Conservation (phyloP, 2,888 invertebrate genomes). For the Scaptomyza cyrtandrae region DNA sequence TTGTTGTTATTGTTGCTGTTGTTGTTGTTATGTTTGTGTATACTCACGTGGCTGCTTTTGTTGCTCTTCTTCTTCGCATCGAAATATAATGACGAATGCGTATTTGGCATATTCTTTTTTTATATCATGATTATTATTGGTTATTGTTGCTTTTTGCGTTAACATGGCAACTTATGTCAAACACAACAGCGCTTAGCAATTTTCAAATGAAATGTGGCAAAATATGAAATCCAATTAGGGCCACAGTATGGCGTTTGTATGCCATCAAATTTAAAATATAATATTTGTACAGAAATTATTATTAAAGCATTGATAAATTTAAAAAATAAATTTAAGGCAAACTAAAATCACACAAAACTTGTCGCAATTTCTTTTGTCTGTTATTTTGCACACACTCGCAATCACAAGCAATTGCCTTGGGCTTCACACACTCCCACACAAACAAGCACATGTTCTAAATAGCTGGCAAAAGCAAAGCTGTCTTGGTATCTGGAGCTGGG, state of each 20-base stretch:
- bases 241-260: background rate
- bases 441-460: slow-evolving; percentile 47
- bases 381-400: background rate
- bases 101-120: slow-evolving; percentile 26
- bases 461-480: slow-evolving; percentile 24
- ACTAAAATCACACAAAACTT: background rate
- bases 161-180: slow-evolving; percentile 74
- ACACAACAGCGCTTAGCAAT: slow-evolving; percentile 29
- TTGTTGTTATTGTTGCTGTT: slow-evolving; percentile 4
- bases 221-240: slow-evolving; percentile 67
- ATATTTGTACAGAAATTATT: background rate
- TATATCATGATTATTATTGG: slow-evolving; percentile 13
- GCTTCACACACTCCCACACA: slow-evolving; percentile 10
- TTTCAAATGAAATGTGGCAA: slow-evolving; percentile 24
- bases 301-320: background rate
- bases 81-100: slow-evolving; percentile 45
- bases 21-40: slow-evolving; percentile 20
- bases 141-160: slow-evolving; percentile 44
- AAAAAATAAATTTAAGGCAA: background rate
- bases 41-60: slow-evolving; percentile 38
- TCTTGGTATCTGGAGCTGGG: slow-evolving; percentile 28
- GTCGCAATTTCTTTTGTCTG: slow-evolving; percentile 8
- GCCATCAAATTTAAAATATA: background rate
- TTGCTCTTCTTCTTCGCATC: slow-evolving; percentile 3
- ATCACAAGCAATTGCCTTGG: slow-evolving; percentile 1